Conservation (phyloP, 2,888 invertebrate species). For the Diplazon laetatorius region DNA sequence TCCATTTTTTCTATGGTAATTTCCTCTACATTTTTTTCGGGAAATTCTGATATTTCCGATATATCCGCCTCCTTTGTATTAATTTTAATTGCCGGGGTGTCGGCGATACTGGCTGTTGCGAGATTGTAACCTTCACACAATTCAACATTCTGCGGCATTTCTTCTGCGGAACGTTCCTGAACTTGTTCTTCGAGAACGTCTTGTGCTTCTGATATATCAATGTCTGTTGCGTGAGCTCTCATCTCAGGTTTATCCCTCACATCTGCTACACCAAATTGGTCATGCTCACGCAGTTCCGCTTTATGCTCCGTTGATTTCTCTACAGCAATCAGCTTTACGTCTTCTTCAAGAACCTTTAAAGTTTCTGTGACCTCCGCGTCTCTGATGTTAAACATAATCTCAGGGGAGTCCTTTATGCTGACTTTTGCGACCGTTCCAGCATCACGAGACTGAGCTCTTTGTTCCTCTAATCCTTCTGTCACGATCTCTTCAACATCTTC, state of each 20-base stretch:
- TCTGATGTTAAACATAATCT: slow-evolving; percentile 26
- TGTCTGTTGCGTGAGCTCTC: background rate
- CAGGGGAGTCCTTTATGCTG: background rate
- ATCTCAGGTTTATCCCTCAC: slow-evolving; percentile 7
- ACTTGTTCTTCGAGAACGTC: slow-evolving; percentile 21
- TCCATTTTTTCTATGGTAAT: slow-evolving; percentile 25
- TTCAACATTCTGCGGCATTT: slow-evolving; percentile 22
- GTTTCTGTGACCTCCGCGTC: slow-evolving; percentile 42
- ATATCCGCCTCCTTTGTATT: slow-evolving; percentile 2
- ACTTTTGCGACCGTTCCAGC: slow-evolving; percentile 24
- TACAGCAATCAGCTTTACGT: slow-evolving; percentile 16
- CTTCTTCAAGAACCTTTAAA: slow-evolving; percentile 24
- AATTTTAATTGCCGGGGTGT: slow-evolving; percentile 37
- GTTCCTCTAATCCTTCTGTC: slow-evolving; percentile 45
- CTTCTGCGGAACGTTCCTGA: background rate
- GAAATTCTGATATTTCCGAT: slow-evolving; percentile 8
- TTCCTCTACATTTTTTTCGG: slow-evolving; percentile 43
- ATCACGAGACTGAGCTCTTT: slow-evolving; percentile 31
- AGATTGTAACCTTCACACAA: slow-evolving; percentile 19
- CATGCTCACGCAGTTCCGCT: slow-evolving; percentile 13
- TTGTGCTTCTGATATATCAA: background rate
- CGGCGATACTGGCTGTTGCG: slow-evolving; percentile 8
- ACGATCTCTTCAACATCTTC: slow-evolving; percentile 43
- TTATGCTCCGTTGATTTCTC: slow-evolving; percentile 22
- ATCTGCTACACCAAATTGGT: slow-evolving; percentile 16